Conservation (phyloP, 2,888 invertebrate species). For the Harpalus rubripes region DNA sequence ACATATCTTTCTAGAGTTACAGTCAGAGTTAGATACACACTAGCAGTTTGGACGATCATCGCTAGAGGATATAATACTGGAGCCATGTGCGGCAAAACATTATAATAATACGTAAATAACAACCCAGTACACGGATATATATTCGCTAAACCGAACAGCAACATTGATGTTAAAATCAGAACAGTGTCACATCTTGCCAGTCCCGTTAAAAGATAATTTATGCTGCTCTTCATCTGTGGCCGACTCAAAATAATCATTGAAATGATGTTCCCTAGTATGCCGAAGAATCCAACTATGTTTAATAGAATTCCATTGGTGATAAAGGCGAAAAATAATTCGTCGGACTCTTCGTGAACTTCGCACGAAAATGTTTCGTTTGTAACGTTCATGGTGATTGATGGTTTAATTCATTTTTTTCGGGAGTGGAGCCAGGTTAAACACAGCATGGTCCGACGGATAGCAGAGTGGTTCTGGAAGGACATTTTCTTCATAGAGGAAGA, state of each 20-base stretch:
- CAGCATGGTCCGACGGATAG: slow-evolving; percentile 23
- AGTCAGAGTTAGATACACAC: slow-evolving; percentile 93
- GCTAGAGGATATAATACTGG: slow-evolving; percentile 90
- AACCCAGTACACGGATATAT: slow-evolving; percentile 90
- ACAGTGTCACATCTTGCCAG: slow-evolving; percentile 96
- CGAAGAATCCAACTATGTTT: slow-evolving; percentile 89
- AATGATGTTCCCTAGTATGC: slow-evolving; percentile 93
- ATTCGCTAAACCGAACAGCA: slow-evolving; percentile 92
- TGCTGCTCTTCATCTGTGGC: slow-evolving; percentile 97
- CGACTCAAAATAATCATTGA: slow-evolving; percentile 94
- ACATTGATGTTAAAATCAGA: slow-evolving; percentile 90
- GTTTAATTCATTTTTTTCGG: slow-evolving; percentile 50
- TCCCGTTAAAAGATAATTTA: slow-evolving; percentile 95
- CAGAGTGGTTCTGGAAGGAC: neutral
- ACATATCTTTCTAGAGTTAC: slow-evolving; percentile 97
- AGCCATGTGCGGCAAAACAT: slow-evolving; percentile 89
- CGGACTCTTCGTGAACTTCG: neutral
- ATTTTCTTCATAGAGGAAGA: neutral
- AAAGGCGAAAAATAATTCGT: slow-evolving; percentile 47
- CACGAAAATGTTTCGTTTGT: slow-evolving; percentile 9
- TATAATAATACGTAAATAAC: slow-evolving; percentile 88
- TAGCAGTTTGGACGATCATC: slow-evolving; percentile 93
- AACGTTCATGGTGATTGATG: neutral
- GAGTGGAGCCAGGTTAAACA: slow-evolving; percentile 60
- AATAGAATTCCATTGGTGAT: slow-evolving; percentile 80